phyloP scores from a whole-genome alignment of 1,140 invertebrate genomes.

The Eubasilissa regina region DNA sequence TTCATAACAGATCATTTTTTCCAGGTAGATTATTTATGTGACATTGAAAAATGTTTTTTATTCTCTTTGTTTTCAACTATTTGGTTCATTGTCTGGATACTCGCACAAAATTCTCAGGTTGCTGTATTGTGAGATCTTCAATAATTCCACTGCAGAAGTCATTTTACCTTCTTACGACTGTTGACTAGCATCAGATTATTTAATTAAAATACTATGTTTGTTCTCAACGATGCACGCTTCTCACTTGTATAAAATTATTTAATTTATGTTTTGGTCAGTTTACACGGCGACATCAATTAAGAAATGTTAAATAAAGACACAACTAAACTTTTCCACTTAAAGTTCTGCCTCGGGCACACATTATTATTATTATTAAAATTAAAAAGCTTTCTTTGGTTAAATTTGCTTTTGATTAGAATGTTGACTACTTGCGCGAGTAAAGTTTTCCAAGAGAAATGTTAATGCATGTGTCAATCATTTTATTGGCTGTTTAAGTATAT shows the following conservation, averaged over 20 bases:
- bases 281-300: conserved; percentile 14
- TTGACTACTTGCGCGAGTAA: not conserved
- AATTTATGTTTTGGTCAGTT: conserved; percentile 32
- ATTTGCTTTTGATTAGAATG: conserved; percentile 25
- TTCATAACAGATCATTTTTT: conserved; percentile 46
- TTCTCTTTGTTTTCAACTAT: not conserved
- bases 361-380: not conserved
- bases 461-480: conserved; percentile 12
- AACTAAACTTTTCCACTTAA: conserved; percentile 5
- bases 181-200: conserved; percentile 53
- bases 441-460: conserved; percentile 2
- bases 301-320: conserved; percentile 17
- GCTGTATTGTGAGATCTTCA: not conserved
- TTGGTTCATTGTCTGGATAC: conserved; percentile 12
- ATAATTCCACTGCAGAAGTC: not conserved
- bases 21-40: conserved; percentile 17
- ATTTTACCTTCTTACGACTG: conserved; percentile 5
- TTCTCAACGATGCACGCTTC: conserved; percentile 19
- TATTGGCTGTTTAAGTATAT: not conserved
- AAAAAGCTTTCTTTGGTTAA: conserved; percentile 14
- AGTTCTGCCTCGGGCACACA: not conserved
- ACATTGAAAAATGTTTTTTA: not conserved
- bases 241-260: conserved; percentile 42
- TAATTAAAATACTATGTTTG: conserved; percentile 20
- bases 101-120: not conserved